These are phyloP conservation scores for Burhinus oedicnemus DNA, from an alignment of 2,113 vertebrate species.

Conservation along the genomic window DNA sequence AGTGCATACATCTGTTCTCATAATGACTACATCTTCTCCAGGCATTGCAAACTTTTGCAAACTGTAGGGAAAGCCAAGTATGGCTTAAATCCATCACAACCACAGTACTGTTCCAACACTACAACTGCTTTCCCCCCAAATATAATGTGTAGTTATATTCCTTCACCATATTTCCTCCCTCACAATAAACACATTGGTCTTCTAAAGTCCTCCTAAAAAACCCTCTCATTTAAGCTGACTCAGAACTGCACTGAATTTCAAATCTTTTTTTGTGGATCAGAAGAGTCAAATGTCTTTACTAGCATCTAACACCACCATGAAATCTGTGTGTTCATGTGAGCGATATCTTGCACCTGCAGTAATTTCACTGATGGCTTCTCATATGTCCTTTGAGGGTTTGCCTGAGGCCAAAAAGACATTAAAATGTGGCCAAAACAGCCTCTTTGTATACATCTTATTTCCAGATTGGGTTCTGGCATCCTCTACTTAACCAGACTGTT, in stretches of 20 bases:
- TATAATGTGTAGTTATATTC: neutral
- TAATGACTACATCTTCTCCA: neutral
- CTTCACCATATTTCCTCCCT: neutral
- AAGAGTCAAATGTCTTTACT: neutral
- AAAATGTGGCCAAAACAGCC: neutral
- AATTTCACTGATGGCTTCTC: slow-evolving; percentile 36
- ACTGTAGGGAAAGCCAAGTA: neutral
- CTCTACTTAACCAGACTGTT: neutral
- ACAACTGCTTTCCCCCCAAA: neutral
- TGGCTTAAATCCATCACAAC: neutral
- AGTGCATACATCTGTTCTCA: neutral
- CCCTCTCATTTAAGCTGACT: neutral
- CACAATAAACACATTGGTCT: neutral
- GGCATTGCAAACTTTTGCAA: neutral
- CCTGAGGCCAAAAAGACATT: neutral
- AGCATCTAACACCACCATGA: neutral
- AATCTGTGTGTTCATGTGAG: neutral
- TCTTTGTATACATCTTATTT: slow-evolving; percentile 2
- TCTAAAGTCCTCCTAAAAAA: neutral
- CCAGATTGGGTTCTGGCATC: slow-evolving; percentile 29
- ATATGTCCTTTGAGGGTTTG: slow-evolving; percentile 21
- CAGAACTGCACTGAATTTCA: neutral
- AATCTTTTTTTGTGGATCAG: neutral
- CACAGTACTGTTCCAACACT: neutral
- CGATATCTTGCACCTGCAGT: slow-evolving; percentile 8